Base-by-base conservation (phyloP, 2,113 vertebrate species). In the Barbus barbus region DNA sequence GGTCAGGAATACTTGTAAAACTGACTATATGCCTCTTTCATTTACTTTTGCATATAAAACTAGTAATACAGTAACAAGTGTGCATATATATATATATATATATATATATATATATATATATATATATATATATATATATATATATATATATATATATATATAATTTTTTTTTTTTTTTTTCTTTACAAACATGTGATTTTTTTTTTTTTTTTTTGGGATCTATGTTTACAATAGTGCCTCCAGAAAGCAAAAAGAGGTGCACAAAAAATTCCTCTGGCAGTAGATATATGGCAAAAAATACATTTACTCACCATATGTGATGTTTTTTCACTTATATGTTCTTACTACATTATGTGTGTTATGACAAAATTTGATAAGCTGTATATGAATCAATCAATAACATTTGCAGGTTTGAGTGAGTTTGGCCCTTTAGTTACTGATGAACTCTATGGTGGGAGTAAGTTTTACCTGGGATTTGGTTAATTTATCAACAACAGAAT, bases 401-500 rank as follows among this genome's bases (percentile, higher is more conserved):
- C 41, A 12, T 44, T 75, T 76, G 16, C 73, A 76, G 26, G 73
- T 51, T 36, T 71, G 33, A 46, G n/a, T 81, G 18, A 20, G 51
- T 20, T 53, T 20, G 16, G 18, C 51, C 48, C 51, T 53, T 53
- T 53, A n/a, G 61, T 60, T 73, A 73, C 31, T 9, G 14, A 60
- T 56, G 14, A 82, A 82, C 48, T 48, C 3, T 13, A 20, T 38
- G 12, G 13, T 46, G 44, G 44, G 44, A 46, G 44, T 46, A 3
- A 46, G 22, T 60, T 5, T 31, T 48, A 33, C 22, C 33, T 60
- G 33, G 48, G 24, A 6, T 82, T 22, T 18, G 53, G 16, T 46
- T 28, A 38, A 74, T 82, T 60, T 74, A 73, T 83, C 36, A 78
- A 41, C n/a, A 60, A 78, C 13, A 46, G 44, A 46, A 46, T 46